phyloP scores from a whole-genome alignment of 2,888 invertebrate species.

The Apamea epomidion region DNA sequence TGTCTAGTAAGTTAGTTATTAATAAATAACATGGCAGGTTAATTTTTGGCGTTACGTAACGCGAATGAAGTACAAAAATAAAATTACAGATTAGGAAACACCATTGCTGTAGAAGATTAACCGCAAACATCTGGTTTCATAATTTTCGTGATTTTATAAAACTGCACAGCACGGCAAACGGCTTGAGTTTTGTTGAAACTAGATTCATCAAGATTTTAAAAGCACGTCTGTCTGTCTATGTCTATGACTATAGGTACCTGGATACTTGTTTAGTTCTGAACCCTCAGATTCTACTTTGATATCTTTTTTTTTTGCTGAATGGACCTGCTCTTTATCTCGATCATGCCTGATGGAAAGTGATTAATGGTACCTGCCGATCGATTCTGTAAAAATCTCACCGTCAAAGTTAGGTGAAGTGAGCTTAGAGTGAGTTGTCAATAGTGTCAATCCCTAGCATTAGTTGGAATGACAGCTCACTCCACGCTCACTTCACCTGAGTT shows the following conservation, averaged over 20 bases:
- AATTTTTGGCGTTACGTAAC: neutral
- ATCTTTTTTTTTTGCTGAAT: neutral
- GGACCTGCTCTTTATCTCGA: neutral
- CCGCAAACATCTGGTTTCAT: conserved; percentile 34
- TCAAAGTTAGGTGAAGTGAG: too few species aligned
- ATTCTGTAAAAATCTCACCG: too few species aligned
- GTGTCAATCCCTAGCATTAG: too few species aligned
- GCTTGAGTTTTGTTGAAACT: conserved; percentile 15
- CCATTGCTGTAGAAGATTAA: conserved; percentile 15
- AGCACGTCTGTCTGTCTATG: too few species aligned
- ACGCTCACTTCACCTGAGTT: too few species aligned
- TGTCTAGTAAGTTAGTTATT: neutral
- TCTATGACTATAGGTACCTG: neutral
- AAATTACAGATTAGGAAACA: conserved; percentile 30
- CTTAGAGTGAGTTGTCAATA: too few species aligned
- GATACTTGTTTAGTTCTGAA: neutral
- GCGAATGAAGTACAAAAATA: neutral
- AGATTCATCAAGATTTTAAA: conserved; percentile 1
- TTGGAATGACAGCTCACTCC: too few species aligned
- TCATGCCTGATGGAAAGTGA: neutral
- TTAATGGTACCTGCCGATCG: neutral
- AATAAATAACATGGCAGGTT: neutral
- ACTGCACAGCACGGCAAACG: neutral
- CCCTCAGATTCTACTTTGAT: neutral
- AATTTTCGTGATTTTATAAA: conserved; percentile 38